These are phyloP conservation scores for Pseudococcus longispinus DNA, from an alignment of 2,888 invertebrate species.

Conservation along the genomic window DNA sequence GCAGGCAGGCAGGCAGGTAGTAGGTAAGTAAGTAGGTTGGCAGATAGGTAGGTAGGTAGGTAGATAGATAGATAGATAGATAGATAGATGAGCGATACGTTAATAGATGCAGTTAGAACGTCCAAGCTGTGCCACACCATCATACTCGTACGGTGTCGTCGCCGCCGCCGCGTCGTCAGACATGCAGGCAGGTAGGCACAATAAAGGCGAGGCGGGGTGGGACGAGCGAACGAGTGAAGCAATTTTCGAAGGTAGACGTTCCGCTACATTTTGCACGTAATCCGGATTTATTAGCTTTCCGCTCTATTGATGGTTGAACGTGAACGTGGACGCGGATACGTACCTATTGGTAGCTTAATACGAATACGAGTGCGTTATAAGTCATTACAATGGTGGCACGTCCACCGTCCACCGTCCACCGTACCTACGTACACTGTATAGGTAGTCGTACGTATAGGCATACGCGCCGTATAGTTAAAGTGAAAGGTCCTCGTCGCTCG, in stretches of 20 bases:
- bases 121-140: too few relatives aligned
- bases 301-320: constrained; percentile 36
- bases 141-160: too few relatives aligned
- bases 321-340: background rate
- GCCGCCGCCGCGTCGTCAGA: too few relatives aligned
- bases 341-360: background rate
- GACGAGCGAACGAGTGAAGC: background rate
- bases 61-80: too few relatives aligned
- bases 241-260: constrained; percentile 18
- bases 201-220: too few relatives aligned
- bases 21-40: too few relatives aligned
- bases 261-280: constrained; percentile 55
- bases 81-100: too few relatives aligned
- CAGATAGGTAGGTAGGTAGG: too few relatives aligned
- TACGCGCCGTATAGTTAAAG: background rate
- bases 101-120: too few relatives aligned
- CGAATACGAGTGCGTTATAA: background rate
- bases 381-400: background rate
- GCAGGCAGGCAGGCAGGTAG: too few relatives aligned
- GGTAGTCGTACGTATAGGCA: background rate
- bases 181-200: too few relatives aligned
- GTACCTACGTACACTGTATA: background rate
- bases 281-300: constrained; percentile 54
- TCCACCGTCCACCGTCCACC: background rate
- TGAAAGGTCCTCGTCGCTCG: constrained; percentile 28